These are phyloP conservation scores for Nymphalis polychloros DNA, from an alignment of 2,888 invertebrate species.

Conservation along the genomic window DNA sequence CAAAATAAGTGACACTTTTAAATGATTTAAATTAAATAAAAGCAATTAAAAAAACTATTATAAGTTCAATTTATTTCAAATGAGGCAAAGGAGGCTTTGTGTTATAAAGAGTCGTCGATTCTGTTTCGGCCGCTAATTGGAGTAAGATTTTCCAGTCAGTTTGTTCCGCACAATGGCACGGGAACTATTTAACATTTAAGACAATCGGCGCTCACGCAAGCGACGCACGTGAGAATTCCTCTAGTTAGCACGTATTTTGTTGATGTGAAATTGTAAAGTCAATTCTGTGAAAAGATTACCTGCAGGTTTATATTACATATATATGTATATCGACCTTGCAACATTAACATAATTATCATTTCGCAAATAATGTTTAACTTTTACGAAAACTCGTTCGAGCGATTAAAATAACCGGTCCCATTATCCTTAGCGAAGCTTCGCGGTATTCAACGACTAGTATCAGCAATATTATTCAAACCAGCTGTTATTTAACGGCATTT, in stretches of 20 bases:
- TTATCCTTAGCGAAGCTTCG: neutral
- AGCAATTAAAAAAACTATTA: neutral
- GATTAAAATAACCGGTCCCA: slow-evolving; percentile 5
- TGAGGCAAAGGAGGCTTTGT: slow-evolving; percentile 37
- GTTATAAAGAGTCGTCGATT: slow-evolving; percentile 46
- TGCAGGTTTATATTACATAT: neutral
- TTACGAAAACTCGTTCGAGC: slow-evolving; percentile 7
- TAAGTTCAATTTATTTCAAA: neutral
- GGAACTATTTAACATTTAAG: slow-evolving; percentile 66
- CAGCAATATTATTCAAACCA: slow-evolving; percentile 3
- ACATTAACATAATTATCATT: slow-evolving; percentile 17
- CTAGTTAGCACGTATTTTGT: slow-evolving; percentile 27
- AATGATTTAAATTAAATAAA: neutral
- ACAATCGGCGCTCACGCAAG: slow-evolving; percentile 45
- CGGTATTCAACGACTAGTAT: neutral
- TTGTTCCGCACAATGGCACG: slow-evolving; percentile 58
- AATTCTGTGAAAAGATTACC: slow-evolving; percentile 20
- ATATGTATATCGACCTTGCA: slow-evolving; percentile 18
- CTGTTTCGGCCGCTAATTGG: slow-evolving; percentile 63
- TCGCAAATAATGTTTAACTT: slow-evolving; percentile 9
- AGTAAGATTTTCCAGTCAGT: slow-evolving; percentile 65
- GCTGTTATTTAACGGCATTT: slow-evolving; percentile 20
- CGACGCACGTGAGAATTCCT: slow-evolving; percentile 49
- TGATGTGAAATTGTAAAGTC: slow-evolving; percentile 29
- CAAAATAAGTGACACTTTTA: no score